Base-by-base conservation (phyloP, 1,140 invertebrate genomes). In the Drosophila sp. region DNA sequence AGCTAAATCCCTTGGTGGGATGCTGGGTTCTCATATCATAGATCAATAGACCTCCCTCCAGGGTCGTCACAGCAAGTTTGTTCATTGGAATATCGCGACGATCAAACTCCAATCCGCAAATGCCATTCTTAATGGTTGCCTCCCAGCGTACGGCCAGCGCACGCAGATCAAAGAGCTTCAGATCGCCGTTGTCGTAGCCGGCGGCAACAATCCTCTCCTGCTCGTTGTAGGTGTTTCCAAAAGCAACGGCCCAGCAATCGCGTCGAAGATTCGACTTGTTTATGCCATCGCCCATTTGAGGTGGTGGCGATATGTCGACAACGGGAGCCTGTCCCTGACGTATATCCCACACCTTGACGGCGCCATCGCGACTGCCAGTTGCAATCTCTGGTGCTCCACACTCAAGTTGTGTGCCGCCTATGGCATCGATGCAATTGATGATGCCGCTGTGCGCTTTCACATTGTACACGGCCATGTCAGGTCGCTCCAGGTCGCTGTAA, bases 161-260 rank as follows among this genome's bases (percentile, higher is more conserved):
- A 76, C 95, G 94, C n/a, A 99, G 92, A 93, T 99, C 97, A 92
- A 98, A 99, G 91, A 99, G 94, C 93, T 99, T 99, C 0, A 99
- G 92, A 92, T 99, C 98, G 0, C 98, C 98, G 93, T 99, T 99
- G 89, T 99, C 98, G 92, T 98, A 99, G 3, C 98, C 98, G 38
- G 97, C 96, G 66, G 95, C 95, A 0, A 99, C 94, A 61, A 97
- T 93, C 61, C 98, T 93, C 81, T 99, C 97, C 32, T 96, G 94
- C 16, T 95, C 94, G 90, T 96, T 97, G 87, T 95, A 97, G 0
- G 97, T 96, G 93, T 99, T 96, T 1, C 97, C 97, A 89, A 98
- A 98, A 9, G 95, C 94, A 7, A 98, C 97, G 3, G 95, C 92
- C 97, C 97, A 98, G 91, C 97, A 98, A 77, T 98, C 97, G 34